Base-by-base conservation (phyloP, 2,888 invertebrate genomes). In the Metellina segmentata region DNA sequence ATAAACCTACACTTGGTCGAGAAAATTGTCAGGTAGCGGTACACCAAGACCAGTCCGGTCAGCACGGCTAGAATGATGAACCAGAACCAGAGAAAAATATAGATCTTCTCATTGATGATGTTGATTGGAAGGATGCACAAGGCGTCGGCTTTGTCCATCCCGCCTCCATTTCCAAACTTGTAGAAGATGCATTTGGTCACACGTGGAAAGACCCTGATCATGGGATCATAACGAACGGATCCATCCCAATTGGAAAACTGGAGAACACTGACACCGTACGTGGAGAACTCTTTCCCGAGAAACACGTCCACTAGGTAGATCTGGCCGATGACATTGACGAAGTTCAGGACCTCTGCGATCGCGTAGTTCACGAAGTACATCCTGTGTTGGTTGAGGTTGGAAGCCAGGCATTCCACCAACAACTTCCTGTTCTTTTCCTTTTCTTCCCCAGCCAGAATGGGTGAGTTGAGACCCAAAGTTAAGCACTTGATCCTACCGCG, bases 51-150 rank as follows among this genome's bases (percentile, higher is more conserved):
- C 79, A 98, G 49, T 96, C 87, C 92, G 0, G 93, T 89, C 20
- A 94, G 8, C 2, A 89, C 82, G 1, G 93, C 86, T 52, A 94
- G 81, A 7, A 93, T 78, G 19, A 93, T 81, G 75, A 94, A 93
- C 98, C 98, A 98, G 95, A 96, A 97, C 98, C 98, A 98, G 93
- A 98, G 95, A 96, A 98, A 98, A 94, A 98, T 98, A 96, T 97
- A 98, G 94, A 98, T 98, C 95, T 98, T 98, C 95, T 98, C 98
- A 95, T 98, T 98, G 92, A 98, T 96, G 94, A 98, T 98, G 95
- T 98, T 98, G 93, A 98, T 95, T 0, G 98, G 98, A 70, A 98
- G 96, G 16, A 98, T 96, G 94, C 98, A 98, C 70, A 98, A 96
- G 0, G 98, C 97, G 94, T 97, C 98, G 95, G 97, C 97, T 94